phyloP scores from a whole-genome alignment of 2,113 vertebrate genomes.

The Piprites chloris region DNA sequence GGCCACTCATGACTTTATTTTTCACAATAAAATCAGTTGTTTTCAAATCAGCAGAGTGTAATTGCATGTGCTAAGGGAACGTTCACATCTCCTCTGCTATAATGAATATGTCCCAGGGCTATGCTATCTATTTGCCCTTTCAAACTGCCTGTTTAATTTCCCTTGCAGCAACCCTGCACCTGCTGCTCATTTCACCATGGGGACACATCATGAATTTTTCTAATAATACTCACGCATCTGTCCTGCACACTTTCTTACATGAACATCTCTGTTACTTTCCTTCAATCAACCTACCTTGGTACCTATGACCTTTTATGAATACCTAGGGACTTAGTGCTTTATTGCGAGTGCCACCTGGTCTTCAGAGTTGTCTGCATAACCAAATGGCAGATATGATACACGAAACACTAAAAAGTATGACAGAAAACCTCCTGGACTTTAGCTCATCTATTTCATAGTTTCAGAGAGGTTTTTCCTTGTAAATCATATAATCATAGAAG shows the following conservation, averaged over 20 bases:
- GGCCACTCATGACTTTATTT: neutral
- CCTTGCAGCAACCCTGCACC: neutral
- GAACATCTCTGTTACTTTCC: conserved; percentile 18
- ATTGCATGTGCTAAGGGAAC: neutral
- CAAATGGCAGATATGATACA: neutral
- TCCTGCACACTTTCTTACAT: neutral
- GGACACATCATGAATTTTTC: neutral
- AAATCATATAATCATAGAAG: neutral
- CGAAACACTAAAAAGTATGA: neutral
- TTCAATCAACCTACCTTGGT: neutral
- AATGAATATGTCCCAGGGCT: conserved; percentile 25
- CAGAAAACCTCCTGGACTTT: neutral
- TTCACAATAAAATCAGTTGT: conserved; percentile 23
- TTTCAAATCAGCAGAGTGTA: conserved; percentile 22
- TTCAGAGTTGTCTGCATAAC: neutral
- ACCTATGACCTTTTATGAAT: conserved; percentile 5
- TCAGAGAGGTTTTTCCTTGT: neutral
- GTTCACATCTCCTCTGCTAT: neutral
- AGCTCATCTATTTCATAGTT: neutral
- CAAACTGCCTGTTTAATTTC: neutral
- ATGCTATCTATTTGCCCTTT: conserved; percentile 23
- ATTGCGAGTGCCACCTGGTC: neutral
- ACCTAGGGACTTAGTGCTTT: neutral
- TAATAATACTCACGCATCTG: conserved; percentile 40
- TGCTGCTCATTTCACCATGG: conserved; percentile 27